Conservation (phyloP, 2,113 vertebrate species). For the Pycnonotus jocosus region DNA sequence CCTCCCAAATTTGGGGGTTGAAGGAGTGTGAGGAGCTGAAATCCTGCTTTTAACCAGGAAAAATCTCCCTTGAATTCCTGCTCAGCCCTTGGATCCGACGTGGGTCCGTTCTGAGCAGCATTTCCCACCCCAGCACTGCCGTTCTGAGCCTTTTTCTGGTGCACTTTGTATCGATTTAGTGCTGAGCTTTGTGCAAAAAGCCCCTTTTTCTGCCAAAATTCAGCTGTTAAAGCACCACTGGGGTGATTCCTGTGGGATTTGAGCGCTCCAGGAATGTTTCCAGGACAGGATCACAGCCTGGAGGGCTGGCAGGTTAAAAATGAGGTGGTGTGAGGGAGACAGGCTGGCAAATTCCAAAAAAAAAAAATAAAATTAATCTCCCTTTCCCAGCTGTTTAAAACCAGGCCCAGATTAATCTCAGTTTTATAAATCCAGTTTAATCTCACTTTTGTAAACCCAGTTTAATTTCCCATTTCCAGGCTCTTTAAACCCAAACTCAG, state of each 20-base stretch:
- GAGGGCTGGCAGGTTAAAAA: background rate
- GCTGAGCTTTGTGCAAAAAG: background rate
- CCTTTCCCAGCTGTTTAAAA: background rate
- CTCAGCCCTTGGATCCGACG: accelerated
- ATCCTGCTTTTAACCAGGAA: background rate
- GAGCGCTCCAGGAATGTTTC: background rate
- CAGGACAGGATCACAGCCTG: background rate
- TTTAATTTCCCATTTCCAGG: background rate
- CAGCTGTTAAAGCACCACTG: background rate
- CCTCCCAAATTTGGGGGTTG: background rate
- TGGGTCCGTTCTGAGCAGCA: background rate
- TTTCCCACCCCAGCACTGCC: background rate
- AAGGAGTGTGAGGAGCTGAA: background rate
- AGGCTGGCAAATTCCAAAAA: background rate
- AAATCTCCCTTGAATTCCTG: background rate
- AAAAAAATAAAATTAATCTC: background rate
- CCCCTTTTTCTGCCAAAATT: background rate
- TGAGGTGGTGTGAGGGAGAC: background rate
- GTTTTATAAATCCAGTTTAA: too few species aligned
- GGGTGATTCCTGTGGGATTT: background rate
- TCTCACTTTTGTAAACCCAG: too few species aligned
- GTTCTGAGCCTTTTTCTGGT: background rate
- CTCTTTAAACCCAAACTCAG: background rate
- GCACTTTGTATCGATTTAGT: background rate
- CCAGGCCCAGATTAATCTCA: too few species aligned